Conservation (phyloP, 2,113 vertebrate genomes). For the Thalassoma bifasciatum region DNA sequence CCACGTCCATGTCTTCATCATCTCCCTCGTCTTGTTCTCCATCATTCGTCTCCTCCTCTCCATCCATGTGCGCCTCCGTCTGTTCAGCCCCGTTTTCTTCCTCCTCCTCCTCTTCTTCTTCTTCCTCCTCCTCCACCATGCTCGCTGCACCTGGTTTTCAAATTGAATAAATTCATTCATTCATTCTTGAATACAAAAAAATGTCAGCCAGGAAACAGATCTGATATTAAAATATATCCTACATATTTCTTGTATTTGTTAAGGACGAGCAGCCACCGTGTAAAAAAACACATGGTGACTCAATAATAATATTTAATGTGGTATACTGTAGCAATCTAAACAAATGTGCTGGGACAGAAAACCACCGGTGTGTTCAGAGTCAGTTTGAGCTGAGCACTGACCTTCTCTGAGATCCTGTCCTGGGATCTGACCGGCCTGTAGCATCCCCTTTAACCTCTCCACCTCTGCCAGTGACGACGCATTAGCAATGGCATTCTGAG, state of each 20-base stretch:
- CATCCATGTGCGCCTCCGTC: conserved; percentile 40
- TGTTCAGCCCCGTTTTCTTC: conserved; percentile 50
- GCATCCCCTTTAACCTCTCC: conserved; percentile 92
- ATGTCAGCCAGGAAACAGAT: not conserved
- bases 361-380: too few relatives aligned
- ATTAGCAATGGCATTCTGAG: conserved; percentile 92
- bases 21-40: conserved; percentile 23
- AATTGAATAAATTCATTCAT: not conserved
- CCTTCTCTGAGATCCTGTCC: conserved; percentile 90
- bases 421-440: conserved; percentile 96
- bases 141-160: conserved; percentile 47
- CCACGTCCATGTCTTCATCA: conserved; percentile 87
- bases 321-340: not conserved
- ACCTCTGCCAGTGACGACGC: conserved; percentile 95
- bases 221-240: too few relatives aligned
- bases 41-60: conserved; percentile 50
- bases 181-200: not conserved
- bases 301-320: too few relatives aligned
- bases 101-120: conserved; percentile 68
- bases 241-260: too few relatives aligned
- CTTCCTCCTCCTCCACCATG: conserved; percentile 77
- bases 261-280: too few relatives aligned
- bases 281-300: too few relatives aligned
- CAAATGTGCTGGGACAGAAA: not conserved
- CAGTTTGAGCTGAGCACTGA: conserved; percentile 38